These are phyloP conservation scores for Malthinus flaveolus DNA, from an alignment of 2,888 invertebrate species.

Conservation along the genomic window DNA sequence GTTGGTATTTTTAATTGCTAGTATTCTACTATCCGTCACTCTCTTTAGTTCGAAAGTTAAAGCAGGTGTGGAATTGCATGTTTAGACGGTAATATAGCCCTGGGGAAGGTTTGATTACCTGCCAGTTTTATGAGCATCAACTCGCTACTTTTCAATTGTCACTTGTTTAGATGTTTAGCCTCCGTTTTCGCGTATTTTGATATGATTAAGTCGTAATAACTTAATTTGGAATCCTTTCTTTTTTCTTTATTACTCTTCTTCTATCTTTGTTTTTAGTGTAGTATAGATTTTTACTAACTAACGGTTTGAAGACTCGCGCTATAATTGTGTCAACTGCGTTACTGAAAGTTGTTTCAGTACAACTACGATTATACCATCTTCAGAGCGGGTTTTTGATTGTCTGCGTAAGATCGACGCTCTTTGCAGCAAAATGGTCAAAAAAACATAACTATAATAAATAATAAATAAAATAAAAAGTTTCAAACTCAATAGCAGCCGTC, in stretches of 20 bases:
- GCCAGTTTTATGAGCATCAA: constrained; percentile 44
- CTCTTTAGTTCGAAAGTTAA: constrained; percentile 40
- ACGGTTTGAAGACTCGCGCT: no score
- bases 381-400: no score
- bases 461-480: no score
- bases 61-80: constrained; percentile 49
- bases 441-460: no score
- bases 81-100: constrained; percentile 48
- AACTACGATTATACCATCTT: no score
- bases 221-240: constrained; percentile 6
- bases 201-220: constrained; percentile 9
- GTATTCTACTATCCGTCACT: constrained; percentile 22
- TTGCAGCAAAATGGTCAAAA: no score
- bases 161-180: constrained; percentile 10
- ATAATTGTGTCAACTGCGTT: no score
- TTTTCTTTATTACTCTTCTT: background rate
- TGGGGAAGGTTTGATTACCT: constrained; percentile 49
- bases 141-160: constrained; percentile 31
- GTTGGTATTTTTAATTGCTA: constrained; percentile 1
- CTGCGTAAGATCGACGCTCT: no score
- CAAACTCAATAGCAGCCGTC: no score
- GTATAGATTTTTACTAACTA: no score
- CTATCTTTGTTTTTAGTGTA: no score
- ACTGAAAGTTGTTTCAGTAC: no score
- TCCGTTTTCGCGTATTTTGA: constrained; percentile 3